Evolutionary conservation across 2,888 invertebrate species (phyloP).

Genomic region (Monochamus alternatus): DNA sequence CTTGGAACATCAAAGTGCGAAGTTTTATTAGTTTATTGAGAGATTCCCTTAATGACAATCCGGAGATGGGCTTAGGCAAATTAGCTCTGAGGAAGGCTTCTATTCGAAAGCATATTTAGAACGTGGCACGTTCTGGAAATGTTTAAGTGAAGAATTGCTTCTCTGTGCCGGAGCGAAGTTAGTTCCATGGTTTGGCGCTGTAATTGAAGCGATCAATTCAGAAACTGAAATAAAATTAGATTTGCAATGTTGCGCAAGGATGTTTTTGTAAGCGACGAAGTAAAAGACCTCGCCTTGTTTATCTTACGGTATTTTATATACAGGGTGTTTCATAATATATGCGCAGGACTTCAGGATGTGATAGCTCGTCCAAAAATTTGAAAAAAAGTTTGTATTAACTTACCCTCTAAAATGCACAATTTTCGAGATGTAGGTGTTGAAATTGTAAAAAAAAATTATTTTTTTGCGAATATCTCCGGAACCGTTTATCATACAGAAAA

Average conservation of each 20-base stretch:
- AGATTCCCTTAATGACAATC: conserved; percentile 18
- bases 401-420: too few relatives aligned
- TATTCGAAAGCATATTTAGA: conserved; percentile 1
- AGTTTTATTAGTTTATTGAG: conserved; percentile 31
- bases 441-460: too few relatives aligned
- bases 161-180: background rate
- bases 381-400: too few relatives aligned
- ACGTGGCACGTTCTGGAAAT: background rate
- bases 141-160: background rate
- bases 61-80: conserved; percentile 14
- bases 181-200: background rate
- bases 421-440: too few relatives aligned
- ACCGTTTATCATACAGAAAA: too few relatives aligned
- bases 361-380: too few relatives aligned
- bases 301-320: background rate
- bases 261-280: too few relatives aligned
- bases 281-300: background rate
- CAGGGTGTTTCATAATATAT: too few relatives aligned
- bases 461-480: too few relatives aligned
- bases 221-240: background rate
- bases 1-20: conserved; percentile 14
- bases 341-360: too few relatives aligned
- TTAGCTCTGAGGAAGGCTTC: conserved; percentile 5
- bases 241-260: background rate
- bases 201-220: background rate